phyloP scores from a whole-genome alignment of 1,140 invertebrate species.

The Scaptomyza montana region DNA sequence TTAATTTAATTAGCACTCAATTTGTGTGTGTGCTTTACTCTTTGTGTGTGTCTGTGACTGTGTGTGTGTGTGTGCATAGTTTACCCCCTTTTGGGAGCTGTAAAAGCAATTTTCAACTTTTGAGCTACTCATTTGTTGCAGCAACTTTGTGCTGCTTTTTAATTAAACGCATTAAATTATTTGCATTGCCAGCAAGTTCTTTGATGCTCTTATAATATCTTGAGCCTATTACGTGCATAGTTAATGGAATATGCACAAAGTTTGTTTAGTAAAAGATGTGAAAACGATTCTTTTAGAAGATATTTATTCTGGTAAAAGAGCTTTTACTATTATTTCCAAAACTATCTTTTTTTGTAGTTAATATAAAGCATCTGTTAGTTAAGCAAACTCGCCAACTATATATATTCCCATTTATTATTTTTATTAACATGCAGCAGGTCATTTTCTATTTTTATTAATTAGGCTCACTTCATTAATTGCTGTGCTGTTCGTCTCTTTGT shows the following conservation, averaged over 20 bases:
- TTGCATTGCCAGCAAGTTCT: constrained; percentile 38
- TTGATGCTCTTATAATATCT: constrained; percentile 1
- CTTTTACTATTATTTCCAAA: no score
- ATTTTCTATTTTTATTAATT: constrained; percentile 54
- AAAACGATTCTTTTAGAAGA: no score
- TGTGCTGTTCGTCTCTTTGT: background rate
- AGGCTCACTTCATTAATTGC: constrained; percentile 56
- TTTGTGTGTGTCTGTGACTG: background rate
- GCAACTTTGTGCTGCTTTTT: constrained; percentile 50
- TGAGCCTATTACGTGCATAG: background rate
- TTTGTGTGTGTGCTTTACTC: constrained; percentile 33
- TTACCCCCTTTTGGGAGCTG: constrained; percentile 8
- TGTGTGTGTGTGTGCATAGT: constrained; percentile 2
- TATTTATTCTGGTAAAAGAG: no score
- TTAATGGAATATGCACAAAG: background rate
- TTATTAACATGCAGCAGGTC: constrained; percentile 4
- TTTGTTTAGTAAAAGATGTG: no score
- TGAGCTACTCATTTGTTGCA: constrained; percentile 40
- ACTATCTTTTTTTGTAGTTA: background rate
- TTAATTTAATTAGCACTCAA: constrained; percentile 76
- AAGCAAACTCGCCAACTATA: background rate
- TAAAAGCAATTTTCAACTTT: constrained; percentile 60
- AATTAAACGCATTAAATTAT: constrained; percentile 75
- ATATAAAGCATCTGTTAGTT: background rate
- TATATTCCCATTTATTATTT: background rate